phyloP scores from a whole-genome alignment of 2,888 invertebrate species.

The Nymphalis c-album region DNA sequence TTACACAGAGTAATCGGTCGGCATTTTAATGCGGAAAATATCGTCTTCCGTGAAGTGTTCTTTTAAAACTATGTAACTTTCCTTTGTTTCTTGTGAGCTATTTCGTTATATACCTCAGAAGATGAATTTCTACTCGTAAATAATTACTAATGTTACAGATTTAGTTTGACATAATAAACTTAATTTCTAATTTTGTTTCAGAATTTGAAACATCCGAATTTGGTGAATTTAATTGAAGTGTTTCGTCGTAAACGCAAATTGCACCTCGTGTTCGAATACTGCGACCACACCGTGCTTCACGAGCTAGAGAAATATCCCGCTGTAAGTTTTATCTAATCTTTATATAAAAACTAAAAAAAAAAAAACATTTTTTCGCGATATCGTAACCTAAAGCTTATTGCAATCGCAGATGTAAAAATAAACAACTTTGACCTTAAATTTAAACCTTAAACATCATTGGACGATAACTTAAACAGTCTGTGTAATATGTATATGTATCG shows the following conservation, averaged over 20 bases:
- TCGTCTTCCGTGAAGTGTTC: constrained; percentile 12
- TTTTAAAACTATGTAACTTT: constrained; percentile 1
- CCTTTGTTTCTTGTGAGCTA: neutral
- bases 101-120: too few relatives aligned
- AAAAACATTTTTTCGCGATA: too few relatives aligned
- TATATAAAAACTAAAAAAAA: too few relatives aligned
- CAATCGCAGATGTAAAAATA: too few relatives aligned
- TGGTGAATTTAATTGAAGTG: constrained; percentile 98
- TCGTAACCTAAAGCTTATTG: too few relatives aligned
- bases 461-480: too few relatives aligned
- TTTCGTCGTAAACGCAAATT: constrained; percentile 97
- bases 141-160: neutral
- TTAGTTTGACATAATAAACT: neutral
- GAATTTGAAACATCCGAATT: constrained; percentile 98
- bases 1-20: neutral
- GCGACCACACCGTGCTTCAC: constrained; percentile 97
- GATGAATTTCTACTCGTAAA: too few relatives aligned
- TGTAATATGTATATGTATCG: too few relatives aligned
- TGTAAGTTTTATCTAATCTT: constrained; percentile 50
- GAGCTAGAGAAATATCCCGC: constrained; percentile 96
- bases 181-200: constrained; percentile 69
- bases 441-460: too few relatives aligned
- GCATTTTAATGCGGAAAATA: constrained; percentile 3
- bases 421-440: too few relatives aligned
- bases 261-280: constrained; percentile 99